Conservation (phyloP, 2,797 vertebrate species). For the Telmatherina bonti region DNA sequence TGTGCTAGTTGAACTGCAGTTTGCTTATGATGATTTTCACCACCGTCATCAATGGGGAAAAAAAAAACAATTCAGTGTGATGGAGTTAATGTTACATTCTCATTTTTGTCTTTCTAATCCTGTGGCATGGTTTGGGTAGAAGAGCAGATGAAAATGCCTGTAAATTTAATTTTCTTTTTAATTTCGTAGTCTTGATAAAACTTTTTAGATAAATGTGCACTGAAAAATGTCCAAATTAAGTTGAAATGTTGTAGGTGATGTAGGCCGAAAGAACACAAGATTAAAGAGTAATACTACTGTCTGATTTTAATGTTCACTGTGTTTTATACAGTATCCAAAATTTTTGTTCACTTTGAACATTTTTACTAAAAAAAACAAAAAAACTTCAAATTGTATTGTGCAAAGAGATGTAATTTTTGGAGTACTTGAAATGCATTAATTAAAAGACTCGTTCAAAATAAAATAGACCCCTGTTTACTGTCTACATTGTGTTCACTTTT, state of each 20-base stretch:
- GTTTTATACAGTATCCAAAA: slow-evolving; percentile 99
- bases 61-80: slow-evolving; percentile 87
- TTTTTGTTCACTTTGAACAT: slow-evolving; percentile 99
- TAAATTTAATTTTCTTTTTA: slow-evolving; percentile 84
- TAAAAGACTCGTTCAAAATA: slow-evolving; percentile 97
- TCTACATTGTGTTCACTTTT: slow-evolving; percentile 56
- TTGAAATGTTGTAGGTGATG: slow-evolving; percentile 93
- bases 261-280: slow-evolving; percentile 87
- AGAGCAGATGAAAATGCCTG: slow-evolving; percentile 84
- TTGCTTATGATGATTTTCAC: slow-evolving; percentile 88
- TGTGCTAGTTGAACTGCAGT: slow-evolving; percentile 90
- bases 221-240: slow-evolving; percentile 95
- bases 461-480: slow-evolving; percentile 80
- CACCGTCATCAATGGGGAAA: slow-evolving; percentile 83
- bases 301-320: slow-evolving; percentile 99
- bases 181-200: slow-evolving; percentile 92
- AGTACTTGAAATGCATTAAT: slow-evolving; percentile 99
- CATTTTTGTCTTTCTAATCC: slow-evolving; percentile 88
- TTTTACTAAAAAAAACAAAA: slow-evolving; percentile 93
- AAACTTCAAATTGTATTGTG: slow-evolving; percentile 98
- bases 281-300: slow-evolving; percentile 96
- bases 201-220: slow-evolving; percentile 96
- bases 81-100: slow-evolving; percentile 84
- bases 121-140: slow-evolving; percentile 93
- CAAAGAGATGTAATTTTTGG: slow-evolving; percentile 99